Percentiles rank a stretch among this genome's conserved stretches.
These are phyloP conservation scores for Trachelipus rathkii DNA, from an alignment of 1,140 invertebrate species.

Conservation along the genomic window DNA sequence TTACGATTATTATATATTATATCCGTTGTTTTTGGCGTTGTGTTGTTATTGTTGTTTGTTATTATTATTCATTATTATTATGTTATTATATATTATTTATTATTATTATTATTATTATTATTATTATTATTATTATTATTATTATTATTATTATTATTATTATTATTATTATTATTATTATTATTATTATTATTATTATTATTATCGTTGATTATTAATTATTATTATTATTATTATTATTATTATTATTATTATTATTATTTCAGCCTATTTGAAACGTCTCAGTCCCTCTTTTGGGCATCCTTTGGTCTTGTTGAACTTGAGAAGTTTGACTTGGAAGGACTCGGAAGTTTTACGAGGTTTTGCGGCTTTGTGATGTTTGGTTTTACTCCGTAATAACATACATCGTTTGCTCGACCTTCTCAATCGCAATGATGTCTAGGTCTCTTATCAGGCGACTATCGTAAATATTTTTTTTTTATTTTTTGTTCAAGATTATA, in stretches of 20 bases:
- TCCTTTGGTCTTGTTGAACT: slow-evolving; percentile 87
- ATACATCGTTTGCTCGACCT: slow-evolving; percentile 87
- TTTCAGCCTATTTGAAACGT: slow-evolving; percentile 82
- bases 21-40: too few species aligned
- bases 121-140: too few species aligned
- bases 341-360: slow-evolving; percentile 79
- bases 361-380: slow-evolving; percentile 89
- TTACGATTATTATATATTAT: too few species aligned
- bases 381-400: slow-evolving; percentile 85
- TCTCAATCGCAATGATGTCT: slow-evolving; percentile 94
- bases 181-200: neutral
- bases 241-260: neutral
- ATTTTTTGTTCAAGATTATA: too few species aligned
- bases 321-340: slow-evolving; percentile 75
- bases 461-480: slow-evolving; percentile 65
- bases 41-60: too few species aligned
- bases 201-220: slow-evolving; percentile 16
- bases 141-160: too few species aligned
- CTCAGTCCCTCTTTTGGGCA: slow-evolving; percentile 90
- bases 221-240: slow-evolving; percentile 18
- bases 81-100: too few species aligned
- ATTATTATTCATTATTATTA: too few species aligned
- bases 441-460: slow-evolving; percentile 92
- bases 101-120: too few species aligned
- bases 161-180: too few species aligned